phyloP scores from a whole-genome alignment of 2,113 vertebrate species.

The Chloropsis cyanopogon region DNA sequence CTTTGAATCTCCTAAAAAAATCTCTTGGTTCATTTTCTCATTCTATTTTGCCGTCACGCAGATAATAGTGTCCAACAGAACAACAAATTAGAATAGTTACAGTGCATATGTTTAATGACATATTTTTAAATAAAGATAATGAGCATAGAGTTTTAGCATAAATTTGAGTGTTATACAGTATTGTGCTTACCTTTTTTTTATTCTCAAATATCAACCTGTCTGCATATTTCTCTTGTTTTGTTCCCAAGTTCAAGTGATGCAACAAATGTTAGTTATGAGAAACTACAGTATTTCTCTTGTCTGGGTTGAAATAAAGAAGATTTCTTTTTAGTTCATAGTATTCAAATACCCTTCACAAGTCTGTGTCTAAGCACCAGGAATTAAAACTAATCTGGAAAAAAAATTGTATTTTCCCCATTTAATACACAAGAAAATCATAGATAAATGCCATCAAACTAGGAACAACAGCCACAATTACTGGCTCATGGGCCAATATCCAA shows the following conservation, averaged over 20 bases:
- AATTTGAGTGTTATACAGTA: not conserved
- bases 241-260: not conserved
- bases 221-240: not conserved
- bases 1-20: not conserved
- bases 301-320: not conserved
- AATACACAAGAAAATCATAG: not conserved
- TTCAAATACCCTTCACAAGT: not conserved
- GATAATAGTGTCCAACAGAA: not conserved
- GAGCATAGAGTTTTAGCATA: not conserved
- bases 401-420: not conserved
- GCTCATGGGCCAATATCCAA: not conserved
- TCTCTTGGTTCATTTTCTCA: not conserved
- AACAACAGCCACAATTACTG: not conserved
- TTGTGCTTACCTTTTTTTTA: not conserved
- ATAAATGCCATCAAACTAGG: not conserved
- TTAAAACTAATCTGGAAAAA: not conserved
- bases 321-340: not conserved
- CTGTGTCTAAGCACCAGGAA: not conserved
- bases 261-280: not conserved
- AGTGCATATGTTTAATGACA: not conserved
- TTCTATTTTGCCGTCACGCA: fast-evolving
- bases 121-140: not conserved
- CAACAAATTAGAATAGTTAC: not conserved
- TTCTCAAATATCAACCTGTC: not conserved
- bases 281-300: not conserved